Evolutionary conservation across 2,888 invertebrate genomes (phyloP), one percentile per base, ranked within the genome.

Genomic region (Sinentomon sp.): DNA sequence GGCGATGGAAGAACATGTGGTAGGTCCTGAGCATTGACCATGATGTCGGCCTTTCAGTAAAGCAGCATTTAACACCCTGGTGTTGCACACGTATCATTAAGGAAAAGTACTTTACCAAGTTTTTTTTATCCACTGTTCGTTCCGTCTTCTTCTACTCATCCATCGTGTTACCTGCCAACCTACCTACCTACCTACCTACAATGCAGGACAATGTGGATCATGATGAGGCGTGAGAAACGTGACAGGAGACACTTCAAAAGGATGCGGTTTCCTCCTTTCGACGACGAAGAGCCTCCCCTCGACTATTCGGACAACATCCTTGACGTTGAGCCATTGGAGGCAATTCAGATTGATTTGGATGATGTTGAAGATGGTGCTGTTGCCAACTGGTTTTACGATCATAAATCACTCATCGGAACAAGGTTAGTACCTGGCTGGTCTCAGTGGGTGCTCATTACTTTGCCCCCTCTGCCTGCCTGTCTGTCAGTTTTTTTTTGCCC

Each of bases 231-330:
- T 44, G 94, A 99, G 51, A 97, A 99, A 54, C 64, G 97, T 40
- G 97, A 97, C 60, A 74, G 97, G 51, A 67, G 94, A 19, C 97
- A 97, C 53, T 97, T 97, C 53, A 97, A 97, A 55, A 63, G 97
- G 44, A 99, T 99, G 97, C 64, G 97, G 43, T 99, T 99, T 53
- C 97, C 97, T 10, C 97, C 97, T 0, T 99, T 99, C 53, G 97
- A 99, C 53, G 97, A 99, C 54, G 97, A 99, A 56, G 97, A 99
- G 59, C 97, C 97, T 28, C 97, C 97, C 0, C 58, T 99, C 24
- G 97, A 99, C 56, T 99, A 97, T 53, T 94, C 94, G 6, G 97
- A 99, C 53, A 99, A 99, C 53, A 83, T 99, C 26, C 57, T 97
- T 24, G 97, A 99, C 57, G 97, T 97, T 1, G 97, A 99, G 54